Evolutionary conservation across 2,888 invertebrate species (phyloP).

Genomic region (Patella ulyssiponensis): DNA sequence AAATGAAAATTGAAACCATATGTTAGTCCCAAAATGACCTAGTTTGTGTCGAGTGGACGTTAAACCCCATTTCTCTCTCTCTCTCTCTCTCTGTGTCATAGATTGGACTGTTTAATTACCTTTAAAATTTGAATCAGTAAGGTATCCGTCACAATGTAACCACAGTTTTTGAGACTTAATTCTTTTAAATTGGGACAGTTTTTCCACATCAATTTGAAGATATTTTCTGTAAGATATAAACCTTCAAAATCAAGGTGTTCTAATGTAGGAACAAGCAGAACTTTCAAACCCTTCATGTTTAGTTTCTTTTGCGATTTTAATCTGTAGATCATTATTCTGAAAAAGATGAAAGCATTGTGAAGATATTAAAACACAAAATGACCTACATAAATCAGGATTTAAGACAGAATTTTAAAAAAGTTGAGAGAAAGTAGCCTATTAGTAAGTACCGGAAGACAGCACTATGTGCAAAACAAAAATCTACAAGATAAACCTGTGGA

Average conservation of each 20-base stretch:
- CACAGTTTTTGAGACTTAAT: conserved; percentile 61
- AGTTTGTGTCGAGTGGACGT: too few species aligned
- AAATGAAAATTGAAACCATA: too few species aligned
- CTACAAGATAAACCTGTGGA: too few species aligned
- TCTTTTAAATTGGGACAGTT: conserved; percentile 58
- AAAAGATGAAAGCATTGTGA: conserved; percentile 14
- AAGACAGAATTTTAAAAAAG: too few species aligned
- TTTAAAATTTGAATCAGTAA: conserved; percentile 54
- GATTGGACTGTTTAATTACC: conserved; percentile 39
- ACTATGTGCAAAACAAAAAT: too few species aligned
- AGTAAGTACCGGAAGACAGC: too few species aligned
- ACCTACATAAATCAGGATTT: too few species aligned
- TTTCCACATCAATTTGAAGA: conserved; percentile 50
- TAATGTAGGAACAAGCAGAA: conserved; percentile 55
- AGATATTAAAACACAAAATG: too few species aligned
- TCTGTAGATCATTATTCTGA: conserved; percentile 63
- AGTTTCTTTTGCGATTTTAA: conserved; percentile 59
- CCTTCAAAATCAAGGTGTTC: conserved; percentile 62
- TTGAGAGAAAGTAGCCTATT: too few species aligned
- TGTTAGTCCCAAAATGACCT: too few species aligned
- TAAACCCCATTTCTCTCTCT: too few species aligned
- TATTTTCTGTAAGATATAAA: conserved; percentile 56
- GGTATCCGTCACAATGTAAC: conserved; percentile 64
- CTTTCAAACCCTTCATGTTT: conserved; percentile 47
- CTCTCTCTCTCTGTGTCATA: too few species aligned